Base-by-base conservation (phyloP, 35 echinoderm and acorn worm genomes). In the Eucidaris tribuloides region DNA sequence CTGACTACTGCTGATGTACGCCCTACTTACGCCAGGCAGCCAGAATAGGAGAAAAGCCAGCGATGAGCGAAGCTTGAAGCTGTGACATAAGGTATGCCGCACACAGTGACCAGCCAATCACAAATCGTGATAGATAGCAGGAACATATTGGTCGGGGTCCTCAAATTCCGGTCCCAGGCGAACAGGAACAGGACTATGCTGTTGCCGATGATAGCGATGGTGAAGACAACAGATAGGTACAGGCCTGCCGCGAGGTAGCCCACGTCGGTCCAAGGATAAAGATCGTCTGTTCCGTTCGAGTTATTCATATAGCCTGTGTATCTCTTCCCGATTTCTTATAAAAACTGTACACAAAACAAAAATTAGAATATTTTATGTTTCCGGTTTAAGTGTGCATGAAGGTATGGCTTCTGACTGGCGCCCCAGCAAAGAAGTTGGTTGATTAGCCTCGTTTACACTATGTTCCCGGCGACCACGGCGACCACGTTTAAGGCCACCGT, bases 131-230 rank as follows among this genome's bases (percentile, higher is more conserved):
- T 9, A 9, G 77, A 80, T 11, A 80, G 37, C 7, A 80, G 45
- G 31, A 80, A 80, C 54, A 80, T 80, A 46, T 80, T 80, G 13
- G 77, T 80, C 9, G 77, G 77, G 5, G 77, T 80, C 15, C 77
- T 42, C 17, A 80, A 17, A 4, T 49, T 55, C 2, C 17, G 24
- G 42, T 80, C 77, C 54, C 45, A 55, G 45, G 19, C 54, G 19
- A 80, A 80, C 6, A 58, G 45, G 15, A 80, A 80, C 7, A 55
- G 20, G 15, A 80, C 48, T 7, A 80, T 3, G 17, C 45, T 80
- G 77, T 80, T 80, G 2, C 77, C 77, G 48, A 80, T 4, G 29
- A 74, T 3, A 22, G 68, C 28, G 3, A 74, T 25, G 68, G 44
- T 41, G 68, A 74, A 74, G 11, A 74, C 68, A 7, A 74, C 14